Base-by-base conservation (phyloP, 2,797 vertebrate species). In the Jordanella pulchra region DNA sequence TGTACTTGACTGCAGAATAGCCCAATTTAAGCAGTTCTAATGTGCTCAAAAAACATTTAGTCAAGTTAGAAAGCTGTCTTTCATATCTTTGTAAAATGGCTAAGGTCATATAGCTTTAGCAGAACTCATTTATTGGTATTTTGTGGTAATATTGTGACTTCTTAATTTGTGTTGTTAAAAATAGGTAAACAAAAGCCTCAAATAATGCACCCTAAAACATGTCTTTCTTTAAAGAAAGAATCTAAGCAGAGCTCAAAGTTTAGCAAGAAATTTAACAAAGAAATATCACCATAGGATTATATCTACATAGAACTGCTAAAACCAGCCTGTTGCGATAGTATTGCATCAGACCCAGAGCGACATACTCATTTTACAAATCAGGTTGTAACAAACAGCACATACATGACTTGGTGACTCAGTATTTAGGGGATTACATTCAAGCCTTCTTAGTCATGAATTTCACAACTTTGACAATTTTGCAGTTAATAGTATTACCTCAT, bases 391-490 rank as follows among this genome's bases (percentile, higher is more conserved):
- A 75, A 73, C 66, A 70, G 60, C 71, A 82, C 61, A 55, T 65
- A 60, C 44, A 27, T 71, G 42, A 81, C 67, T 65, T 72, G 14
- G 44, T 45, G n/a, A 64, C 64, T 83, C 65, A 71, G 21, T 63
- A 71, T 42, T 65, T 25, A 77, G 44, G 63, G 70, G 84, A 84
- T 83, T 89, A 92, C 90, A 92, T 92, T 91, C 91, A 89, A 76
- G 67, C 78, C 79, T 84, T 87, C 84, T 83, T 66, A 67, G 60
- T 78, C 68, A 84, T 72, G 68, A 71, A 80, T 75, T 87, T 71
- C 71, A 80, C 47, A 23, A 56, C 66, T 72, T 81, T 9, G 48
- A 79, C 71, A 63, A 79, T 63, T 82, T 79, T 50, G 50, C 39
- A 81, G 64, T 64, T 66, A 60, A 61, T 15, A 76, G 39, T 61